Percentiles rank a stretch among this genome's conserved stretches.
Conservation (phyloP, 2,888 invertebrate genomes). For the Sericinus montela region DNA sequence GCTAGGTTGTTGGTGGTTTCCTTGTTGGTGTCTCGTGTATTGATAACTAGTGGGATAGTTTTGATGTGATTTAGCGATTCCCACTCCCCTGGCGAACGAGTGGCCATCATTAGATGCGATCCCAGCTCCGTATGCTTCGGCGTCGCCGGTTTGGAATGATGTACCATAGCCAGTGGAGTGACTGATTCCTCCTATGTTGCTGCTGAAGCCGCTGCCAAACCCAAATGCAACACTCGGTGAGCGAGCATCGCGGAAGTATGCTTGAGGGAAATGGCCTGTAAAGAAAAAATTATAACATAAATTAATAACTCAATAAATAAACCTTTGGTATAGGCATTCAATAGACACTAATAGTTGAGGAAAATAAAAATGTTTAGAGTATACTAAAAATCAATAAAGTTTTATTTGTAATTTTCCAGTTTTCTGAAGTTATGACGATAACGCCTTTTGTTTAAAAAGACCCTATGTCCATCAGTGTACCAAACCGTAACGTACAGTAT, state of each 20-base stretch:
- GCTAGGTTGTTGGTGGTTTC: too few relatives aligned
- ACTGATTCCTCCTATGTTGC: constrained; percentile 62
- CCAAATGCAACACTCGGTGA: constrained; percentile 60
- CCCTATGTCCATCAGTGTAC: too few relatives aligned
- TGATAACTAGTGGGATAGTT: constrained; percentile 27
- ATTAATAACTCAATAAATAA: too few relatives aligned
- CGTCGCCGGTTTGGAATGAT: constrained; percentile 54
- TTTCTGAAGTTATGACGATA: too few relatives aligned
- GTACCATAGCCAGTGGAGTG: constrained; percentile 57
- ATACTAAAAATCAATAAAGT: too few relatives aligned
- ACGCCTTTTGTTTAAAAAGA: too few relatives aligned
- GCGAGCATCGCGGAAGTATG: constrained; percentile 44
- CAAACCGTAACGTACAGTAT: too few relatives aligned
- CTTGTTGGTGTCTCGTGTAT: background rate
- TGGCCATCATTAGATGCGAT: constrained; percentile 34
- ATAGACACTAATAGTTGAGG: too few relatives aligned
- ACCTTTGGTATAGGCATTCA: too few relatives aligned
- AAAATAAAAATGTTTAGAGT: too few relatives aligned
- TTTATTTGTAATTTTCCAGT: too few relatives aligned
- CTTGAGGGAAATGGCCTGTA: constrained; percentile 31
- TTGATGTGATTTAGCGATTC: constrained; percentile 25
- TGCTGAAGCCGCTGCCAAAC: constrained; percentile 63
- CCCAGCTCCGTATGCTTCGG: constrained; percentile 52
- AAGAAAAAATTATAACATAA: background rate
- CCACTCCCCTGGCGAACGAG: constrained; percentile 49